Evolutionary conservation across 2,797 vertebrate species (phyloP), one percentile per base, ranked within the genome.

Genomic region (Steatocranus sp.): DNA sequence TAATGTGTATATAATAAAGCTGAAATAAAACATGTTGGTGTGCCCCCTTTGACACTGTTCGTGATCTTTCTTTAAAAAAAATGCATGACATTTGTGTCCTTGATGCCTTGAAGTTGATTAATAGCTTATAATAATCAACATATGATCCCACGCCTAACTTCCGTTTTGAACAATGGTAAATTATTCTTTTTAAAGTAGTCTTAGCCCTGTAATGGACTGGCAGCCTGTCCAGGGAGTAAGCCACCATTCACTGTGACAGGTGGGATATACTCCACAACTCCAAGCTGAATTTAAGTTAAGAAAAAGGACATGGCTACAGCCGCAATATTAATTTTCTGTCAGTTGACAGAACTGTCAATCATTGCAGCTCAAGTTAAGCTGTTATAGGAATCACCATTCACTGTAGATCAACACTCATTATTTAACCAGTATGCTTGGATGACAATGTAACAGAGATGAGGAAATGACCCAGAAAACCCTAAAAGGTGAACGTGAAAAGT

Each of bases 401-500:
- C 36, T 56, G 34, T 38, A 38, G 61, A 76, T 79, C 38, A 82
- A 76, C 38, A 50, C 7, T 25, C 43, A 38, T 82, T 25, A 76
- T 82, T 82, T 50, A 70, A 56, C 32, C 18, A 14, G 38, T 51
- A 17, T 78, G 50, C n/a, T 56, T 75, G 66, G 77, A 27, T 61
- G 75, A 53, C 87, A 76, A 6, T 38, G 61, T 81, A 54, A 76
- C 75, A 76, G 48, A 80, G 51, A 63, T 30, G 32, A 80, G 46
- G 51, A 81, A 58, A 83, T 63, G 63, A 81, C 50, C 63, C 4
- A 51, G 38, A 75, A 18, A 49, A 5, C 25, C 27, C 46, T 43
- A 6, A 83, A 86, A 77, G 81, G 83, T 36, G 38, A 76, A 86
- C 14, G 2, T 56, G 75, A 76, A 80, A 86, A 91, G 82, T 78